A percentile compares a stretch with the other conserved stretches of the same genome.
These are phyloP conservation scores for Rhopalosiphum nymphaeae DNA, from an alignment of 2,888 invertebrate genomes.

Conservation along the genomic window DNA sequence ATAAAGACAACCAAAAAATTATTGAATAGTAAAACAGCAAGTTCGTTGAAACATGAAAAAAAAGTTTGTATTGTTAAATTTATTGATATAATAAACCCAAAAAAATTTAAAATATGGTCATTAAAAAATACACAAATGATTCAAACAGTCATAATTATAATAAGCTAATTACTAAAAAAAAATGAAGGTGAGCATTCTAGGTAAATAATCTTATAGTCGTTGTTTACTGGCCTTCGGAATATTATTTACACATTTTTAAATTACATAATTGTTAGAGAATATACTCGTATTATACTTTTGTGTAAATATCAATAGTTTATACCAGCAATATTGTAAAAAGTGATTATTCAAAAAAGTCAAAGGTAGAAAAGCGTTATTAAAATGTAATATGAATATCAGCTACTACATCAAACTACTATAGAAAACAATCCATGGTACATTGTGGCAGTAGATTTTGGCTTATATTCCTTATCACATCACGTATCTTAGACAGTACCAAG, in stretches of 20 bases:
- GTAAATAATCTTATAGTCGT: background rate
- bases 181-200: background rate
- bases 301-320: background rate
- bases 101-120: background rate
- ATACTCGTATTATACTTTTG: background rate
- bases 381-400: background rate
- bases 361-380: no score
- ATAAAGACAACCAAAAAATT: no score
- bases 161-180: background rate
- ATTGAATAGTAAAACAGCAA: background rate
- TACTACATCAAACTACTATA: background rate
- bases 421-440: background rate
- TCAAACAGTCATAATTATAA: background rate
- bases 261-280: background rate
- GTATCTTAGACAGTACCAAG: background rate
- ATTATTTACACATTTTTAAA: background rate
- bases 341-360: background rate
- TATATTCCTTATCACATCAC: background rate
- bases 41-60: background rate
- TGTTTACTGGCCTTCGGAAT: background rate
- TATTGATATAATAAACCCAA: background rate
- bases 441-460: background rate
- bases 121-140: background rate
- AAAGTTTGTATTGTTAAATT: background rate
- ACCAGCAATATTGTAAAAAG: background rate